phyloP scores from a whole-genome alignment of 1,140 invertebrate genomes.

The Papilio machaon region DNA sequence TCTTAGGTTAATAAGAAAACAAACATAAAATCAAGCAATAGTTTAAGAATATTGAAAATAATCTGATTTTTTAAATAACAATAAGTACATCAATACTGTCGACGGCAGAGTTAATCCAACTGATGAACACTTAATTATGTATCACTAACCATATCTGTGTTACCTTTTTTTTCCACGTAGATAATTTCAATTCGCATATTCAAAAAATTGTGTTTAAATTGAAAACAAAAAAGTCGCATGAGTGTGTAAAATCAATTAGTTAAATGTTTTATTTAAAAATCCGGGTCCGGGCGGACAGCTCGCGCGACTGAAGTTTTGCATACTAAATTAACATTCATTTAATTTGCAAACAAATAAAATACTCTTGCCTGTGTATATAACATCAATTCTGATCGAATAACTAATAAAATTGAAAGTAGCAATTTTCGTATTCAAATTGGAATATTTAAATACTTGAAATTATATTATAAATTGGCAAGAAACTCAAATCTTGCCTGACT shows the following conservation, averaged over 20 bases:
- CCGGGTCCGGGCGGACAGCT: background rate
- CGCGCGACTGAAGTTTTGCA: conserved; percentile 26
- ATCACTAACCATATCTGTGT: background rate
- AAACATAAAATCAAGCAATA: no score
- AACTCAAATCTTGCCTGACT: no score
- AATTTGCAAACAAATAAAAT: conserved; percentile 27
- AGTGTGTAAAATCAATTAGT: conserved; percentile 32
- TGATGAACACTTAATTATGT: no score
- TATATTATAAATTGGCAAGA: no score
- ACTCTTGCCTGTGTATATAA: background rate
- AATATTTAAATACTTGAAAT: background rate
- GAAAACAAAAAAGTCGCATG: conserved; percentile 18
- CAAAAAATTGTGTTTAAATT: background rate
- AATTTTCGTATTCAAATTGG: background rate
- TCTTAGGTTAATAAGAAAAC: no score
- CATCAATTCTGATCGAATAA: conserved; percentile 18
- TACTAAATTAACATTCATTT: conserved; percentile 29
- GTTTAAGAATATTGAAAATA: no score
- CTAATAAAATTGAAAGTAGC: background rate
- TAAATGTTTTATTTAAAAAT: conserved; percentile 37
- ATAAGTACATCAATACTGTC: no score
- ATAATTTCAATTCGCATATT: conserved; percentile 3
- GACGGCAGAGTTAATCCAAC: no score
- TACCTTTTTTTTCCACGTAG: background rate
- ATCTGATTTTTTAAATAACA: no score